Base-by-base conservation (phyloP, 2,113 vertebrate species). In the Pelecanus crispus region DNA sequence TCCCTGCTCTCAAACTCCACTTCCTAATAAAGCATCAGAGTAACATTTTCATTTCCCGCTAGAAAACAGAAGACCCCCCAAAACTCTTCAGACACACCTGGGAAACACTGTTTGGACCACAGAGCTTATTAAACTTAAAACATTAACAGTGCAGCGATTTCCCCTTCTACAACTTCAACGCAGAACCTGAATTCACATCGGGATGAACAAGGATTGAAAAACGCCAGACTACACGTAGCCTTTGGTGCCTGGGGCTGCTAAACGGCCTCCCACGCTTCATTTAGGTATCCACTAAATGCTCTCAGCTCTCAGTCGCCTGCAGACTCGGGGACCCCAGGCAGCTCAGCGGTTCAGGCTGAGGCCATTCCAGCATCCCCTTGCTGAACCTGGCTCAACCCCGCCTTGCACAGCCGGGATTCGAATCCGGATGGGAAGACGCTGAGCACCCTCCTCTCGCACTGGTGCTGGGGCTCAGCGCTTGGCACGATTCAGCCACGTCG, bases 1-100 rank as follows among this genome's bases (percentile, higher is more conserved):
- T 70, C 89, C 59, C 58, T 63, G 53, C 71, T 50, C 72, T 82
- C 53, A 74, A 66, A 58, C 77, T 94, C 47, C 77, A 84, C 89
- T 67, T 96, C 62, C 92, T 42, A 91, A 77, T 45, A 73, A 77
- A 96, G 45, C 58, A 72, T 67, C 87, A 93, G 45, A 73, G 29
- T 49, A 72, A 74, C 70, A 83, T 81, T 52, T 62, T 47, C 8
- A 77, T 83, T 86, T 93, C 72, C 81, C 21, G 3, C 62, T 66
- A 38, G 38, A 91, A 77, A 91, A 66, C 24, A 2, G 49, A 91
- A 67, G 5, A 49, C 40, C 29, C 29, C 56, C 40, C 5, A 72
- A 88, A 70, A 11, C 65, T 82, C 63, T 82, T 87, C 74, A 70
- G 63, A 58, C 81, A 73, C 50, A 49, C 44, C 21, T 32, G n/a